phyloP scores from a whole-genome alignment of 2,797 vertebrate genomes.

The Ambastaia sidthimunki region DNA sequence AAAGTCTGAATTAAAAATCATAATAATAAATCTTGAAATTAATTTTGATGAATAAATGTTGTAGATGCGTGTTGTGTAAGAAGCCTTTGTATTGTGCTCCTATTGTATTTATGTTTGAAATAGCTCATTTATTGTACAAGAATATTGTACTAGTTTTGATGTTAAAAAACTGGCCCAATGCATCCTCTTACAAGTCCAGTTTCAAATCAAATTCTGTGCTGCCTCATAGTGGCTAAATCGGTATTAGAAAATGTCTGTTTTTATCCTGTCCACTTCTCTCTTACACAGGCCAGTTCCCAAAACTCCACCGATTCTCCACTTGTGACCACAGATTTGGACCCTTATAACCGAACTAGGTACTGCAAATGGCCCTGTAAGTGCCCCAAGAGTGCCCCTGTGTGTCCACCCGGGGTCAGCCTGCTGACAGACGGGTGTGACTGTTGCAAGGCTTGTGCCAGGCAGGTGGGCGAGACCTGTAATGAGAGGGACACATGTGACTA shows the following conservation, averaged over 20 bases:
- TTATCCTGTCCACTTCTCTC: neutral
- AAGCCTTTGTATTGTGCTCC: neutral
- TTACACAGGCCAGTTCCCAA: conserved; percentile 78
- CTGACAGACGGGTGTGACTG: conserved; percentile 94
- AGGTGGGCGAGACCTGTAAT: conserved; percentile 89
- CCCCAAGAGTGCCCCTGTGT: conserved; percentile 75
- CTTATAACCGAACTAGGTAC: conserved; percentile 79
- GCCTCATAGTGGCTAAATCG: conserved; percentile 43
- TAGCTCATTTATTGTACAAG: neutral
- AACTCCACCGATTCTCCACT: conserved; percentile 75
- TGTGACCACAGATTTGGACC: conserved; percentile 64
- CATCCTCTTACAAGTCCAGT: neutral
- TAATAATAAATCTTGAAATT: too few relatives aligned
- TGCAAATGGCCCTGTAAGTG: conserved; percentile 96
- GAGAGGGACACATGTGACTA: conserved; percentile 91
- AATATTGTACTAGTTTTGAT: neutral
- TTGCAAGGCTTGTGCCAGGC: conserved; percentile 90
- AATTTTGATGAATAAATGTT: too few relatives aligned
- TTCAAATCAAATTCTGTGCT: conserved; percentile 37
- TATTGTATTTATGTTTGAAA: neutral
- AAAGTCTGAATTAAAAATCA: too few relatives aligned
- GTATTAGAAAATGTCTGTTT: neutral
- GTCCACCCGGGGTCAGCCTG: conserved; percentile 87
- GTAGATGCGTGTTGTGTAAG: neutral
- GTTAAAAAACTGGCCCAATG: neutral